A percentile compares a stretch with the other conserved stretches of the same genome.
These are phyloP conservation scores for Jacana jacana DNA, from an alignment of 2,113 vertebrate species.

Conservation along the genomic window DNA sequence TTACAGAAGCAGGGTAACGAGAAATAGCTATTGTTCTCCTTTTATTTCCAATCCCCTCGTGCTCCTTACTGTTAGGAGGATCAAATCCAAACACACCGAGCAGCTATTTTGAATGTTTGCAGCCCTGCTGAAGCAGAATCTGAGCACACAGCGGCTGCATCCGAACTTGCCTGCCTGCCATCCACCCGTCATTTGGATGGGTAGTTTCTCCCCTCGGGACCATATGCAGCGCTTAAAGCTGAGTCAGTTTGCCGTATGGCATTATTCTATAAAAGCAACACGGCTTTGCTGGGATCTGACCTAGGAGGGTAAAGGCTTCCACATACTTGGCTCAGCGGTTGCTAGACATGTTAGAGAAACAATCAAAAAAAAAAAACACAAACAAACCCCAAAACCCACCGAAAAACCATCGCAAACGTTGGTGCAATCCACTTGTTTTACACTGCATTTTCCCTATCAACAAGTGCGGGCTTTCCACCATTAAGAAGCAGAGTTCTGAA, in stretches of 20 bases:
- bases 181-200: constrained; percentile 43
- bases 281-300: constrained; percentile 48
- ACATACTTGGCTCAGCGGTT: constrained; percentile 27
- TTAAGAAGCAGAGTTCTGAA: not conserved
- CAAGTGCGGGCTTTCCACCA: not conserved
- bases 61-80: constrained; percentile 34
- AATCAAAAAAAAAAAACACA: not conserved
- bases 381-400: too few relatives aligned
- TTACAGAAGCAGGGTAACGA: constrained; percentile 40
- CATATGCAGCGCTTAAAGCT: constrained; percentile 37
- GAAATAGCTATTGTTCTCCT: constrained; percentile 62
- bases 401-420: not conserved
- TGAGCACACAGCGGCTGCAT: constrained; percentile 29
- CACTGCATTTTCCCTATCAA: not conserved
- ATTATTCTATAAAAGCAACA: constrained; percentile 23
- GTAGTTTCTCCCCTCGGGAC: constrained; percentile 36
- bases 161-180: constrained; percentile 47
- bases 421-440: constrained; percentile 5
- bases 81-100: constrained; percentile 55
- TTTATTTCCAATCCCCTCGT: constrained; percentile 35
- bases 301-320: constrained; percentile 41
- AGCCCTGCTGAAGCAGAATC: constrained; percentile 34
- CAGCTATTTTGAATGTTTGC: constrained; percentile 50
- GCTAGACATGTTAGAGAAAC: constrained; percentile 58
- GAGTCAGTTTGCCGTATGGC: constrained; percentile 47